Base-by-base conservation (phyloP, 1,140 invertebrate species). In the Heterodera carotae region DNA sequence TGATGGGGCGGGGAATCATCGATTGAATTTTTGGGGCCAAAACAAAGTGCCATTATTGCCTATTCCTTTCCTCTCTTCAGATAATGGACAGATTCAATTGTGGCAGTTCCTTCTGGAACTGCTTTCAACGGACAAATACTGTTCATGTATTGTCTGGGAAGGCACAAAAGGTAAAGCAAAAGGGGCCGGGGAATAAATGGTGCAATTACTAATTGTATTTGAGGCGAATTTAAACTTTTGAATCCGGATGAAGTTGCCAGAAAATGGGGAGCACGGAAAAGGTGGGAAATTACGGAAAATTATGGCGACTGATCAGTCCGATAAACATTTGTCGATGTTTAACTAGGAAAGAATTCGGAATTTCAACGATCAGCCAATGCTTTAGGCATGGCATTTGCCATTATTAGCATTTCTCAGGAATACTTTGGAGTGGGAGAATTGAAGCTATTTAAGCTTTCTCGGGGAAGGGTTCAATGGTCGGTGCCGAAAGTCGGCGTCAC, bases 61-160 rank as follows among this genome's bases (percentile, higher is more conserved):
- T 5, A 36, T 77, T 62, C 29, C 29, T 64, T 78, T 43, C 33
- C 25, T 75, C 15, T 39, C 33, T 7, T 60, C 34, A 83, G 79
- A 60, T 31, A 83, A 80, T 62, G 96, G 96, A 56, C 96, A 98
- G 89, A 97, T 98, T 87, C 96, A 98, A 89, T 89, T 99, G 77
- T 99, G 96, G 96, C 96, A 98, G 90, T 98, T 99, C 89, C 91
- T 99, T 25, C 91, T 98, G 75, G 96, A 99, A 89, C 91, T 99
- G 36, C 90, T 99, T 66, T 94, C 94, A 83, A 94, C 97, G 94
- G 93, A 0, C 88, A 89, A n/a, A 94, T n/a, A 94, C 88, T 90
- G 93, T 2, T 91, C 93, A 18, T 97, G 94, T 84, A 97, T 97
- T 69, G 92, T 94, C 2, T 97, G 95, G 95, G 96, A 95, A 0